Evolutionary conservation across 2,113 vertebrate genomes (phyloP).

Genomic region (Oryzias woworae): DNA sequence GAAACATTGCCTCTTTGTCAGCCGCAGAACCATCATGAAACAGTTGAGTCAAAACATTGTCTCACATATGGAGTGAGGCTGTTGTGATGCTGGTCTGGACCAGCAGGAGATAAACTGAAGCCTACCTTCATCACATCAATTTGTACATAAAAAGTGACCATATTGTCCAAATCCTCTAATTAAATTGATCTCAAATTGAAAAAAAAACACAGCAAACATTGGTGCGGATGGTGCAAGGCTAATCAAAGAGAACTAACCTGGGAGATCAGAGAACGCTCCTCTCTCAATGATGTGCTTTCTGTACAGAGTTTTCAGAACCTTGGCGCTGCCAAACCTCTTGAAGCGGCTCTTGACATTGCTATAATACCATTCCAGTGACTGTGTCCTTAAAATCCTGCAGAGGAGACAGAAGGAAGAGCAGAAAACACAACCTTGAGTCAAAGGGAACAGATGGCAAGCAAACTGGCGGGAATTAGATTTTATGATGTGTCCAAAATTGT

Average conservation of each 20-base stretch:
- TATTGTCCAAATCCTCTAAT: no score
- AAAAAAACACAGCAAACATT: no score
- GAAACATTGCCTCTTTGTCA: constrained; percentile 55
- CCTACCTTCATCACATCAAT: no score
- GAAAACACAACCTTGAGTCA: constrained; percentile 19
- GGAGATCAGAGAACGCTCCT: constrained; percentile 78
- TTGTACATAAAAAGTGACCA: no score
- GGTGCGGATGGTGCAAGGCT: no score
- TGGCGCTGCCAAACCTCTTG: constrained; percentile 96
- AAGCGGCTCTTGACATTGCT: constrained; percentile 96
- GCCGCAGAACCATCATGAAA: constrained; percentile 42
- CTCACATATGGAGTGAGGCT: constrained; percentile 1
- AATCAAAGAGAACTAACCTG: constrained; percentile 75
- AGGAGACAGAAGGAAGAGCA: constrained; percentile 3
- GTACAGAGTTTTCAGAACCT: constrained; percentile 95
- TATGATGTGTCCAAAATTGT: constrained; percentile 32
- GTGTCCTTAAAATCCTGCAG: constrained; percentile 86
- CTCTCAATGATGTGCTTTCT: constrained; percentile 89
- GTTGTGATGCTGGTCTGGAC: constrained; percentile 25
- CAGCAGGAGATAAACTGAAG: constrained; percentile 37
- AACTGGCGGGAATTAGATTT: constrained; percentile 23
- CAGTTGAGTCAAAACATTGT: constrained; percentile 54
- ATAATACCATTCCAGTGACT: constrained; percentile 98
- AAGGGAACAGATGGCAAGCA: constrained; percentile 46
- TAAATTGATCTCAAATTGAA: no score